These are phyloP conservation scores for Hirudinaria manillensis DNA, from an alignment of 2,888 invertebrate genomes.

Conservation along the genomic window DNA sequence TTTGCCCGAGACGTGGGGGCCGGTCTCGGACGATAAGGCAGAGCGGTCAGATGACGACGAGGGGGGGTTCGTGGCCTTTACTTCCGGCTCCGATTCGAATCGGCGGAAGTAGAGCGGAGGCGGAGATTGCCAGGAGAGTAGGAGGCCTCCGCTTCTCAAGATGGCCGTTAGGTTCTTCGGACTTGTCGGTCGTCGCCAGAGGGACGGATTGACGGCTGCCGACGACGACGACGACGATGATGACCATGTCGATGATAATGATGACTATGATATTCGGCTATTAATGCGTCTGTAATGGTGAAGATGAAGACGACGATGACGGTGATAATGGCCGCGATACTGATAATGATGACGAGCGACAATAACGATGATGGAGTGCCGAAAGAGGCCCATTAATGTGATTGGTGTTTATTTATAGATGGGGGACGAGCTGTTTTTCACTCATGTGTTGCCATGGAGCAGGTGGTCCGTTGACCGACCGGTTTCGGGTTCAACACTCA, in stretches of 20 bases:
- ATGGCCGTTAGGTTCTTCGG: slow-evolving; percentile 16
- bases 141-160: not conserved
- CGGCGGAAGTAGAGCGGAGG: slow-evolving; percentile 9
- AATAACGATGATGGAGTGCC: too few species aligned
- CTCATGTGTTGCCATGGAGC: too few species aligned
- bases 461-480: too few species aligned
- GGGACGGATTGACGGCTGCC: not conserved
- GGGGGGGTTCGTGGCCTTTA: not conserved
- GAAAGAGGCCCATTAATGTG: too few species aligned
- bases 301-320: not conserved
- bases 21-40: not conserved
- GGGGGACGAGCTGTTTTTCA: too few species aligned
- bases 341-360: too few species aligned
- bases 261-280: not conserved
- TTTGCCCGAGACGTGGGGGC: too few species aligned
- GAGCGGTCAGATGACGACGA: not conserved
- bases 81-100: too few species aligned
- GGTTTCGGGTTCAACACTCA: too few species aligned
- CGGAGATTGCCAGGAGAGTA: slow-evolving; percentile 4
- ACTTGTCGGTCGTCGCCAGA: slow-evolving; percentile 14
- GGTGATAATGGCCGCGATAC: not conserved
- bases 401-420: too few species aligned
- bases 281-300: not conserved
- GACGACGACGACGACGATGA: slow-evolving; percentile 6
- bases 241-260: slow-evolving; percentile 1